Evolutionary conservation across 2,888 invertebrate species (phyloP).

Genomic region (Cotesia congregata): DNA sequence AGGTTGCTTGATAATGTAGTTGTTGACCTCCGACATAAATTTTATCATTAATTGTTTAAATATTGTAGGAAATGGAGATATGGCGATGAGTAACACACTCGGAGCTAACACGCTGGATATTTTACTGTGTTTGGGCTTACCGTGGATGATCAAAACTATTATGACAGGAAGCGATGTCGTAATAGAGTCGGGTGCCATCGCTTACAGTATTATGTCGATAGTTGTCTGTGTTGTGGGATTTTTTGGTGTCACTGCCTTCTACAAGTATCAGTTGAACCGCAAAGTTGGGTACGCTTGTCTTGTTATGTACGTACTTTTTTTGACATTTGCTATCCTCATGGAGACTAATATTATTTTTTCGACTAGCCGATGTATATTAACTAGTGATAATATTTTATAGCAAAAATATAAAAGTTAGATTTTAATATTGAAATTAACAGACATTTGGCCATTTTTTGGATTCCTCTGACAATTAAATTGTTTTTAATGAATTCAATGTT

Average conservation of each 20-base stretch:
- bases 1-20: neutral
- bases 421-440: too few species aligned
- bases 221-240: constrained; percentile 81
- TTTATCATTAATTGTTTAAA: constrained; percentile 1
- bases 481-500: too few species aligned
- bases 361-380: constrained; percentile 56
- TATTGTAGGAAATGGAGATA: constrained; percentile 81
- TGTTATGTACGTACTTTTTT: constrained; percentile 78
- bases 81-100: constrained; percentile 89
- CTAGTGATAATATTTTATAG: constrained; percentile 49
- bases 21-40: neutral
- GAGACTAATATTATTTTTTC: constrained; percentile 82
- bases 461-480: too few species aligned
- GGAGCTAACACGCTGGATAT: constrained; percentile 91
- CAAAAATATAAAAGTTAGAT: too few species aligned
- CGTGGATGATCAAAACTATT: constrained; percentile 86
- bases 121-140: constrained; percentile 84
- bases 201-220: constrained; percentile 85
- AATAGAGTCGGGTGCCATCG: constrained; percentile 85
- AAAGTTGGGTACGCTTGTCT: constrained; percentile 79
- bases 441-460: too few species aligned
- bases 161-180: constrained; percentile 73
- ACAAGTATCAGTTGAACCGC: constrained; percentile 80
- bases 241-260: constrained; percentile 78
- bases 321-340: constrained; percentile 82